Evolutionary conservation across 2,113 vertebrate genomes (phyloP), one percentile per base, ranked within the genome.

Genomic region (Pterocles gutturalis): DNA sequence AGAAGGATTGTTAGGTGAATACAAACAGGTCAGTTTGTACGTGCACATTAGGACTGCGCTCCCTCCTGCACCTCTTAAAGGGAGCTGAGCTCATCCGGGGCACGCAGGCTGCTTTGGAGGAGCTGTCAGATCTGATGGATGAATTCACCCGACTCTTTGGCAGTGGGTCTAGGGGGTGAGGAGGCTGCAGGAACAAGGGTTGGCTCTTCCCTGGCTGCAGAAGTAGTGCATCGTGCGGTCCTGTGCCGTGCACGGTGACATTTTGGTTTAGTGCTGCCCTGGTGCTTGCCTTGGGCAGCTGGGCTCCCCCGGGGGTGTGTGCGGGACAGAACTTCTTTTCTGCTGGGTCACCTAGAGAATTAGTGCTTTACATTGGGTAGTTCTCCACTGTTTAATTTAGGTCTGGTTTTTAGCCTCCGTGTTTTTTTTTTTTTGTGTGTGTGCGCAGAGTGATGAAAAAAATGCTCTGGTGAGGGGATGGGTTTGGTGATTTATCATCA

Each of bases 381-480:
- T 11, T 13, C 13, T 31, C 34, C 16, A 26, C 0, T 7, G 57
- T 41, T 61, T 55, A 69, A 5, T 38, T 25, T 21, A 53, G 17
- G 11, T 20, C 16, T 5, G 41, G 13, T 20, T 33, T 83, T 66
- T 43, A 66, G 15, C 33, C n/a, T 62, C 57, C 0, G 0, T 36
- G 31, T 21, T 13, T 41, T 41, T 41, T 14, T 41, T 41, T 41
- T 41, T 41, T 41, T 41, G 13, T n/a, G n/a, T n/a, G n/a, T n/a
- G n/a, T n/a, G 41, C 13, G 41, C 13, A 41, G 41, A 33, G 28
- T 0, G 45, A 57, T 55, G 73, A 29, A 67, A 89, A 19, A 4
- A 22, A 1, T 0, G 0, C 7, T 41, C 25, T 1, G 16, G 43
- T 5, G n/a, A 34, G 36, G 45, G 22, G 21, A 14, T n/a, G 72